Conservation (phyloP, 1,140 invertebrate genomes). For the Drosophila neocordata region DNA sequence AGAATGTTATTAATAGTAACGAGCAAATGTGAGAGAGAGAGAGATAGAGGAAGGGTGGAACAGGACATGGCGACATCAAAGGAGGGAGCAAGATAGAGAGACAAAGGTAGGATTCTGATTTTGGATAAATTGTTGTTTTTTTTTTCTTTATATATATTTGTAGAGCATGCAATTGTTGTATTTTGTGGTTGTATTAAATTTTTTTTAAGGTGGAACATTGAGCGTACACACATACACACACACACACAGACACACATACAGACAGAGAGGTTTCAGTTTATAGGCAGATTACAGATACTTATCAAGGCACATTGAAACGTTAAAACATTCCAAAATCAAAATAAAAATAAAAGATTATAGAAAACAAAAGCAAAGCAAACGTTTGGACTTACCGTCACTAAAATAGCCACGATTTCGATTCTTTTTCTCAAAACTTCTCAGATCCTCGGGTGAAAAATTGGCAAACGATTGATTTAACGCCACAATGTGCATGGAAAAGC, state of each 20-base stretch:
- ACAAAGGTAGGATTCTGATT: constrained; percentile 38
- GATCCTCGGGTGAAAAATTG: constrained; percentile 85
- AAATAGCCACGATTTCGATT: constrained; percentile 84
- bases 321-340: constrained; percentile 62
- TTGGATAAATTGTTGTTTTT: constrained; percentile 23
- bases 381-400: constrained; percentile 88
- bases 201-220: constrained; percentile 68
- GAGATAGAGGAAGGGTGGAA: neutral
- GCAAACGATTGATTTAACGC: constrained; percentile 96
- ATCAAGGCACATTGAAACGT: constrained; percentile 77
- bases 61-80: constrained; percentile 70
- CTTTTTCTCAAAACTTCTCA: constrained; percentile 84
- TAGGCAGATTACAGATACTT: constrained; percentile 79
- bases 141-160: constrained; percentile 57
- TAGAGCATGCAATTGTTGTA: constrained; percentile 81
- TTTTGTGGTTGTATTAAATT: constrained; percentile 70
- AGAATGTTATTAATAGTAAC: constrained; percentile 38
- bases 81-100: constrained; percentile 14
- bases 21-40: neutral
- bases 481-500: constrained; percentile 98
- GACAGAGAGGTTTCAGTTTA: constrained; percentile 66
- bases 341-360: constrained; percentile 19
- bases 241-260: constrained; percentile 41
- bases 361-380: constrained; percentile 69
- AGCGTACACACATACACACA: constrained; percentile 28